phyloP scores from a whole-genome alignment of 2,113 vertebrate genomes.

The Phaetusa simplex region DNA sequence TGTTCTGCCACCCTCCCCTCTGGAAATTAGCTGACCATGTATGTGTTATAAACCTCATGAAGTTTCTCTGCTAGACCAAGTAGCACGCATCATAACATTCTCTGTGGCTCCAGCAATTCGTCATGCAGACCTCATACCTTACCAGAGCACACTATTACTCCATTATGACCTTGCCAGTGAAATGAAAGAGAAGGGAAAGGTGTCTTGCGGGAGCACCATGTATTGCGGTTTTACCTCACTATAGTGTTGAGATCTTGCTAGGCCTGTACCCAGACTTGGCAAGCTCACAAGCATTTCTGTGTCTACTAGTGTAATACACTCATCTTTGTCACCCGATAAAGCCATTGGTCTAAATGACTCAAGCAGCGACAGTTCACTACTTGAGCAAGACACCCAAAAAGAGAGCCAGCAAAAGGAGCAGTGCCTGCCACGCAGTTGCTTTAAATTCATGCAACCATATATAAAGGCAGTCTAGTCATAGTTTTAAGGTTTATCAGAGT shows the following conservation, averaged over 20 bases:
- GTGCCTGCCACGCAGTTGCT: neutral
- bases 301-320: neutral
- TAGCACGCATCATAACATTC: neutral
- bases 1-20: neutral
- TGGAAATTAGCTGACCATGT: neutral
- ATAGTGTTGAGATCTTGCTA: neutral
- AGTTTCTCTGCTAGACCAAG: neutral
- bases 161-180: neutral
- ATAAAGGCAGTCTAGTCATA: neutral
- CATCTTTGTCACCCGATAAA: neutral
- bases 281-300: neutral
- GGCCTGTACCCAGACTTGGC: neutral
- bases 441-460: neutral
- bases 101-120: neutral
- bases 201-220: rapidly evolving
- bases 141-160: neutral
- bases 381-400: neutral
- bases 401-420: neutral
- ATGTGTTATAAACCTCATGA: neutral
- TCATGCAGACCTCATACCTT: neutral
- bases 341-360: neutral
- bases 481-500: neutral
- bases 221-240: neutral
- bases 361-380: neutral
- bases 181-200: neutral